Conservation (phyloP, 2,797 vertebrate species). For the Leptoclinus maculatus region DNA sequence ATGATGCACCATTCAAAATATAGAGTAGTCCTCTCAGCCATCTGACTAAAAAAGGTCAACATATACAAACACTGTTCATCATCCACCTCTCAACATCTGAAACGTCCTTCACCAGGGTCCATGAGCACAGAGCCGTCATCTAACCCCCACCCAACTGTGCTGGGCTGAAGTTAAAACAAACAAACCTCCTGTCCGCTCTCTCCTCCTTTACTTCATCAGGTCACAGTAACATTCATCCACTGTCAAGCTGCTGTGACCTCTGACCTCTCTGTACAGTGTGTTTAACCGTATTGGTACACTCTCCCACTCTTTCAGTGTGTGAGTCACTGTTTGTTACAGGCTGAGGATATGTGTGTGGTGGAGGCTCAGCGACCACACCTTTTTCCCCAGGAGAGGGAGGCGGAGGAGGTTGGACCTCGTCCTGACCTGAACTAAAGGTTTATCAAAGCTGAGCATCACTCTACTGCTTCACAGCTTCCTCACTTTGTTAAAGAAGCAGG, state of each 20-base stretch:
- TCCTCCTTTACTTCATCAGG: background rate
- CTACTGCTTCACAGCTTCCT: conserved; percentile 55
- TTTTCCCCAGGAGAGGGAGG: background rate
- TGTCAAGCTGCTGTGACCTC: conserved; percentile 19
- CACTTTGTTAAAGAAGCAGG: conserved; percentile 57
- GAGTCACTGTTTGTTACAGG: conserved; percentile 27
- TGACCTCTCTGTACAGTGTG: conserved; percentile 8
- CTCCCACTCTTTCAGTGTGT: background rate
- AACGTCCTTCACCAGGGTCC: background rate
- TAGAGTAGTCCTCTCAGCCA: background rate
- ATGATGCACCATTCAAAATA: no score
- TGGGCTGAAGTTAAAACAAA: conserved; percentile 13
- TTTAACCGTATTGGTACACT: background rate
- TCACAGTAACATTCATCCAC: conserved; percentile 8
- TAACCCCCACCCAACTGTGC: background rate
- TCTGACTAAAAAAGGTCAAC: background rate
- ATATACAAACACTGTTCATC: background rate
- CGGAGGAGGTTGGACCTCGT: conserved; percentile 1
- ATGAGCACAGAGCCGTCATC: background rate
- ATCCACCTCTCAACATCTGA: background rate
- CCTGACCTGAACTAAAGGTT: conserved; percentile 23
- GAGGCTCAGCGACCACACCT: background rate
- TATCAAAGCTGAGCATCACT: background rate
- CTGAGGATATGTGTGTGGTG: background rate
- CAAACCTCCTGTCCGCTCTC: background rate